Conservation (phyloP, 1,140 invertebrate species). For the Magallana angulata region DNA sequence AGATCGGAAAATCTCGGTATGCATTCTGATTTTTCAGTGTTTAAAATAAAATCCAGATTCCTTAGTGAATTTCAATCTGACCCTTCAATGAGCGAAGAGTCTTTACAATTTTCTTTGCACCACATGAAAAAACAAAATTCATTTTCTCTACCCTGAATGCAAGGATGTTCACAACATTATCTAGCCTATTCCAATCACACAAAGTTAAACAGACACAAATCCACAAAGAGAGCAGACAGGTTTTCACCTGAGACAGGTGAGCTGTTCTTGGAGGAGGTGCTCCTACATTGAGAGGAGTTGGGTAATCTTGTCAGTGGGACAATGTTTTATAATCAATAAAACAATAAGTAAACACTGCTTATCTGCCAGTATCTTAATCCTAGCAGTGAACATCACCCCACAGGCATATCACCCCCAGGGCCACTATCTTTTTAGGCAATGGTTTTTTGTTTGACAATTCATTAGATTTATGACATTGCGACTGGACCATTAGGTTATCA, state of each 20-base stretch:
- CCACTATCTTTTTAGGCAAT: conserved; percentile 17
- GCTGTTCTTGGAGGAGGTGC: background rate
- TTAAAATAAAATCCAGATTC: background rate
- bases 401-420: background rate
- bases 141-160: background rate
- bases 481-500: background rate
- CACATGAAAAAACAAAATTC: conserved; percentile 6
- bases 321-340: conserved; percentile 34
- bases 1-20: conserved; percentile 48
- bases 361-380: background rate
- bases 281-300: background rate
- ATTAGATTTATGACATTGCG: conserved; percentile 6
- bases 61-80: too few relatives aligned
- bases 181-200: background rate
- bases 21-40: conserved; percentile 34
- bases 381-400: background rate
- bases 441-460: conserved; percentile 29
- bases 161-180: background rate
- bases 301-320: background rate
- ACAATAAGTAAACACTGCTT: conserved; percentile 22
- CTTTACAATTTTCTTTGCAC: conserved; percentile 6
- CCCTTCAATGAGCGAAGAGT: background rate
- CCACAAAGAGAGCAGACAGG: background rate
- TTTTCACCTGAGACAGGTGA: conserved; percentile 19
- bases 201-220: too few relatives aligned